Evolutionary conservation across 2,797 vertebrate genomes (phyloP), one percentile per base, ranked within the genome.

Genomic region (Chloroceryle inda): DNA sequence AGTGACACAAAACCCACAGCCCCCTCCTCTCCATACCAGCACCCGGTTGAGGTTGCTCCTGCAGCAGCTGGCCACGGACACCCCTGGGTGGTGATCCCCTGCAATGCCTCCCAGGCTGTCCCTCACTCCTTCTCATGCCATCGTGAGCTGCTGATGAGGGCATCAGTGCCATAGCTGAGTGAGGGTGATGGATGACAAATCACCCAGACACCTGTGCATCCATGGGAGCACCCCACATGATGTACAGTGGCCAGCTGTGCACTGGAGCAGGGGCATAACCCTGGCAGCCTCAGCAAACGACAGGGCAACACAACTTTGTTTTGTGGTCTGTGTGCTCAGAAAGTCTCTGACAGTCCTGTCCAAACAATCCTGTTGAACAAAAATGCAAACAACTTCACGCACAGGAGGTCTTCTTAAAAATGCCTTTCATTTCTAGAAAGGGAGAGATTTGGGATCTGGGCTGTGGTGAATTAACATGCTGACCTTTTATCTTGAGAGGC

Each of bases 401-500:
- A 78, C 75, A 92, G 82, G 67, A 93, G 87, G 92, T 92, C 73
- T 92, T 94, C 88, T 94, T 86, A 78, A 94, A 96, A 95, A 90
- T 93, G 91, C 88, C 91, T 94, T 88, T 77, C 72, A 89, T 93
- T 95, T 95, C 72, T 59, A 18, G 88, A 83, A 66, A 62, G 55
- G 40, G 76, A 95, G 56, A 78, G 47, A 92, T 86, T 64, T 92
- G 82, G 38, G 88, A 77, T 94, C 88, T 91, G 77, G 59, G 94
- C 91, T 95, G 79, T 45, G 63, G 81, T 68, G 73, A 96, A 95
- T 97, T 97, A 96, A 72, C 92, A 87, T 56, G 33, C 80, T 97
- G 97, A 97, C 82, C 92, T 97, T 94, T 94, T 95, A 97, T 96
- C 73, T 82, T 91, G 44, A 85, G 84, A 92, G 94, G 91, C 82